phyloP scores from a whole-genome alignment of 2,888 invertebrate genomes.

The Thera obeliscata region DNA sequence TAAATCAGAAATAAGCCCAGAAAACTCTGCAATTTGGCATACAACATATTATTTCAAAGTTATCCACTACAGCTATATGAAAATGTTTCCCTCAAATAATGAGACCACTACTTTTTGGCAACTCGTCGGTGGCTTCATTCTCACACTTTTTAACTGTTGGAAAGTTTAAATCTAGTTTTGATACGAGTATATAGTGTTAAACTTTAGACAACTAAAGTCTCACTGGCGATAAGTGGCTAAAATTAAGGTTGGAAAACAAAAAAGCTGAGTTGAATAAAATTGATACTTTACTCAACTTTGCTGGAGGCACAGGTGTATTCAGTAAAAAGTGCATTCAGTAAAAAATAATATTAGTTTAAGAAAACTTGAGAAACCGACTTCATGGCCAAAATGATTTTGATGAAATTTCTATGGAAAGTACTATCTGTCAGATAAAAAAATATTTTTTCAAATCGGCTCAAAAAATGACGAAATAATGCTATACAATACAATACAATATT shows the following conservation, averaged over 20 bases:
- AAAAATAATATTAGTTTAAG: not conserved
- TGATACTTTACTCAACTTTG: not conserved
- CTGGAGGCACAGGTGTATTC: not conserved
- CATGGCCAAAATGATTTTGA: too few species aligned
- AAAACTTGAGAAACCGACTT: too few species aligned
- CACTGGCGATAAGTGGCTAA: slow-evolving; percentile 3
- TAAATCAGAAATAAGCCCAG: slow-evolving; percentile 4
- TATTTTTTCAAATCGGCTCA: too few species aligned
- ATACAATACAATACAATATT: too few species aligned
- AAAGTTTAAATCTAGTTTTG: slow-evolving; percentile 32
- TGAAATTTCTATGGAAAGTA: too few species aligned
- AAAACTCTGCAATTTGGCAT: slow-evolving; percentile 6
- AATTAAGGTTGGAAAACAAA: slow-evolving; percentile 9
- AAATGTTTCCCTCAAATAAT: slow-evolving; percentile 26
- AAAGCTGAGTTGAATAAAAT: not conserved
- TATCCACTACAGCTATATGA: slow-evolving; percentile 10
- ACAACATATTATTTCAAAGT: slow-evolving; percentile 15
- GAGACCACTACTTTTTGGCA: slow-evolving; percentile 29
- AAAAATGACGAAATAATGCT: too few species aligned
- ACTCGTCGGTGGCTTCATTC: slow-evolving; percentile 18
- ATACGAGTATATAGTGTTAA: slow-evolving; percentile 13
- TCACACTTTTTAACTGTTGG: slow-evolving; percentile 23
- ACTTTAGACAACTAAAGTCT: slow-evolving; percentile 19
- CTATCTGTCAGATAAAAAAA: too few species aligned
- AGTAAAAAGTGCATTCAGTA: not conserved